Evolutionary conservation across 2,797 vertebrate species (phyloP).

Genomic region (Geotrypetes seraphini): DNA sequence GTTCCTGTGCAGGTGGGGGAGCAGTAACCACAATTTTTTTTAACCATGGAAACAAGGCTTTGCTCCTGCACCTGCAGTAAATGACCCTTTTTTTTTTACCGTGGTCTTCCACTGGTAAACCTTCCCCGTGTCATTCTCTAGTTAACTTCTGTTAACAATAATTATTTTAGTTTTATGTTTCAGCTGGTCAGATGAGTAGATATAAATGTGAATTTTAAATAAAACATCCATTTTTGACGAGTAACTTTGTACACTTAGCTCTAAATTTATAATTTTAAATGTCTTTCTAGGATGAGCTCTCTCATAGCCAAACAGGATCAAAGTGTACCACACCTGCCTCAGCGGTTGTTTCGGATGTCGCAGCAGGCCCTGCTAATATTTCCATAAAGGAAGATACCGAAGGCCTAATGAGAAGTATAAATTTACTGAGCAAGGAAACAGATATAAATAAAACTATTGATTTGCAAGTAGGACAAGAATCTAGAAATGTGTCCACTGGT

Average conservation of each 20-base stretch:
- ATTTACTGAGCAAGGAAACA: constrained; percentile 47
- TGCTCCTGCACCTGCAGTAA: too few species aligned
- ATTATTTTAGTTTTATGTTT: too few species aligned
- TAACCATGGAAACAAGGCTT: too few species aligned
- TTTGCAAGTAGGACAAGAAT: constrained; percentile 58
- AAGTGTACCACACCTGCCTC: constrained; percentile 60
- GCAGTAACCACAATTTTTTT: too few species aligned
- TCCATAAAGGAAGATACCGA: constrained; percentile 50
- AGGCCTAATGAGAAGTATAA: constrained; percentile 53
- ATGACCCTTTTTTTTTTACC: too few species aligned
- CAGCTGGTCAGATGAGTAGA: too few species aligned
- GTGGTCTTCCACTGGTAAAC: too few species aligned
- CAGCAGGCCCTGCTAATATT: constrained; percentile 45
- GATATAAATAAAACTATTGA: constrained; percentile 65
- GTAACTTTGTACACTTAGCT: background rate
- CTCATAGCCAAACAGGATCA: constrained; percentile 56
- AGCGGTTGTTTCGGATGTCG: constrained; percentile 49
- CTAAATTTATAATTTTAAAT: constrained; percentile 1
- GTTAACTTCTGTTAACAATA: too few species aligned
- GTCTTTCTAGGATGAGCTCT: constrained; percentile 80
- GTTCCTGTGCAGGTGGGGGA: too few species aligned
- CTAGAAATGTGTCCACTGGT: constrained; percentile 75
- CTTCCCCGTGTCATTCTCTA: too few species aligned
- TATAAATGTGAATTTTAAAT: too few species aligned
- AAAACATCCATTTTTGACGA: too few species aligned